Conservation (phyloP, 64 coral and sea anemone genomes). For the Montipora foliosa region DNA sequence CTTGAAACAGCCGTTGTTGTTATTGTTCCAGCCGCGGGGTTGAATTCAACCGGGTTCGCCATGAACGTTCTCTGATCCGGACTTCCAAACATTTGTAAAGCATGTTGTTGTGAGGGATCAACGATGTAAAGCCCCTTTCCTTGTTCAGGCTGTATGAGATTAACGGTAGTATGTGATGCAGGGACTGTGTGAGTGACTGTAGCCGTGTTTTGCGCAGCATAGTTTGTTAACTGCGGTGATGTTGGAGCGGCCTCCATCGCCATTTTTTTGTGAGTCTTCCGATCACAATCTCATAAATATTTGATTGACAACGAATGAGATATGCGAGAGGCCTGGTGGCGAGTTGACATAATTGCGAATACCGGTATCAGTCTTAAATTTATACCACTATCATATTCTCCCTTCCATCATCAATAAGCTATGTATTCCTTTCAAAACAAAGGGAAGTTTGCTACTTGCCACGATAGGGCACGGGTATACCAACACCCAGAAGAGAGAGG, state of each 20-base stretch:
- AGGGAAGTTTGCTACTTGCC: no score
- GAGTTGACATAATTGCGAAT: not conserved
- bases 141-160: constrained; percentile 95
- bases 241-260: constrained; percentile 97
- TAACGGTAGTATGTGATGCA: constrained; percentile 91
- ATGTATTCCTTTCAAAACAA: not conserved
- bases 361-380: no score
- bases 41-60: constrained; percentile 93
- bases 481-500: not conserved
- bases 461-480: not conserved
- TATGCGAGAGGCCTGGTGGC: constrained; percentile 14
- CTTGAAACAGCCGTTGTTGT: constrained; percentile 89
- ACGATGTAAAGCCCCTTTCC: constrained; percentile 97
- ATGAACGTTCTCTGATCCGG: constrained; percentile 94
- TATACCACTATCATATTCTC: no score
- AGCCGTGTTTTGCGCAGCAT: constrained; percentile 84
- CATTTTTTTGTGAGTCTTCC: constrained; percentile 91
- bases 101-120: constrained; percentile 95
- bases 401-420: no score
- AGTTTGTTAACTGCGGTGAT: constrained; percentile 96
- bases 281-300: constrained; percentile 89
- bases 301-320: constrained; percentile 78
- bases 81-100: constrained; percentile 95
- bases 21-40: constrained; percentile 82
- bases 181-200: constrained; percentile 91